Percentiles rank a stretch among this genome's conserved stretches.
These are phyloP conservation scores for Molorchus minor DNA, from an alignment of 2,888 invertebrate species.

Conservation along the genomic window DNA sequence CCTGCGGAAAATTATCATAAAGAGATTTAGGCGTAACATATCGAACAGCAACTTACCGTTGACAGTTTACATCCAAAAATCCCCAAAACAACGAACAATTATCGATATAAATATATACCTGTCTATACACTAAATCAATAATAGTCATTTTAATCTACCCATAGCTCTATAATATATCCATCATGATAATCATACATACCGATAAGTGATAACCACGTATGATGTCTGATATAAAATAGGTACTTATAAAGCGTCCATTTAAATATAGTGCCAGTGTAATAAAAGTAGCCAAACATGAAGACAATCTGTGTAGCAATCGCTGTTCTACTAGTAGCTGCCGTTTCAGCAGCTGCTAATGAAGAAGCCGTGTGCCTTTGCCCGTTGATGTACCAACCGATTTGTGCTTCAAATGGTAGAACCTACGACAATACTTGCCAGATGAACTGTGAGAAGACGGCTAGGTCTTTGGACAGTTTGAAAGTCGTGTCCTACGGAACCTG, in stretches of 20 bases:
- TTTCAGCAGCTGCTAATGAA: neutral
- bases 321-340: neutral
- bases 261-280: neutral
- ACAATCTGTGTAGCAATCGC: neutral
- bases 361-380: conserved; percentile 10
- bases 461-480: neutral
- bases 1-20: too few relatives aligned
- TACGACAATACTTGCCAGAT: conserved; percentile 11
- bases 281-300: neutral
- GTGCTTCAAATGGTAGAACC: conserved; percentile 17
- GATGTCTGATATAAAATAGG: neutral
- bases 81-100: too few relatives aligned
- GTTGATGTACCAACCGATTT: conserved; percentile 1
- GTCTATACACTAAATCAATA: neutral
- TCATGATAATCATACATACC: conserved; percentile 1
- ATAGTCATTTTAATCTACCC: neutral
- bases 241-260: neutral
- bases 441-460: conserved; percentile 6
- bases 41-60: too few relatives aligned
- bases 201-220: neutral
- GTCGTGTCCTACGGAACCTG: conserved; percentile 1
- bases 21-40: too few relatives aligned
- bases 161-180: neutral
- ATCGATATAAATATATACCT: too few relatives aligned
- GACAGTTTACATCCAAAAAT: too few relatives aligned